Evolutionary conservation across 2,797 vertebrate genomes (phyloP).

Genomic region (Malurus leucopterus): DNA sequence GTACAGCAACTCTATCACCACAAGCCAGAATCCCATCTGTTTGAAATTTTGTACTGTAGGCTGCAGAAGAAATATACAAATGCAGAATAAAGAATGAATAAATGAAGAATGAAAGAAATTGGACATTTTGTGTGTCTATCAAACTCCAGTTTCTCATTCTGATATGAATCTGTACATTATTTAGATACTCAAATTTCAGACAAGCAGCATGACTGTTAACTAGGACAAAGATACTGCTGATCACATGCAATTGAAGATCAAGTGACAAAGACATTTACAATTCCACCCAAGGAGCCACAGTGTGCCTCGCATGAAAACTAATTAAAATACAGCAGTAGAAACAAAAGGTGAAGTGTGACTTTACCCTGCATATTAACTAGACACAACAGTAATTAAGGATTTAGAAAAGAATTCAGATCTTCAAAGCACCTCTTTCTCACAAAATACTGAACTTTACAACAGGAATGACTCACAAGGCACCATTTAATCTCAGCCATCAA

Average conservation of each 20-base stretch:
- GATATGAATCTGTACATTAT: background rate
- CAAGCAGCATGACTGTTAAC: background rate
- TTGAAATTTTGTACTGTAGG: slow-evolving; percentile 17
- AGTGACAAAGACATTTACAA: background rate
- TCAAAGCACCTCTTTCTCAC: background rate
- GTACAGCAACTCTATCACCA: background rate
- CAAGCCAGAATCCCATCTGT: slow-evolving; percentile 28
- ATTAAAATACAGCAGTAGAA: background rate
- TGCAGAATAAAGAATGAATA: too few species aligned
- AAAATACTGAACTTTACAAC: background rate
- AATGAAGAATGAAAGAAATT: background rate
- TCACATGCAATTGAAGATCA: background rate
- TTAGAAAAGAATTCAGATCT: background rate
- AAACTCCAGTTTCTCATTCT: background rate
- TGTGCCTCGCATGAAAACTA: background rate
- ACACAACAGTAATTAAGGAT: background rate
- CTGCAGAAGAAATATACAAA: background rate
- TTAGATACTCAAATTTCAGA: background rate
- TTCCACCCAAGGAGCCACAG: background rate
- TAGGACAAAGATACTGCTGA: background rate
- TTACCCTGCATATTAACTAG: background rate
- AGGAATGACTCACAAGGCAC: background rate
- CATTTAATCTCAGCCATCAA: background rate
- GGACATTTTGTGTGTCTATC: background rate
- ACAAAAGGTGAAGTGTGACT: background rate